A percentile compares a stretch with the other conserved stretches of the same genome.
Conservation (phyloP, 2,797 vertebrate species). For the Ctenochaetus hawaiiensis region DNA sequence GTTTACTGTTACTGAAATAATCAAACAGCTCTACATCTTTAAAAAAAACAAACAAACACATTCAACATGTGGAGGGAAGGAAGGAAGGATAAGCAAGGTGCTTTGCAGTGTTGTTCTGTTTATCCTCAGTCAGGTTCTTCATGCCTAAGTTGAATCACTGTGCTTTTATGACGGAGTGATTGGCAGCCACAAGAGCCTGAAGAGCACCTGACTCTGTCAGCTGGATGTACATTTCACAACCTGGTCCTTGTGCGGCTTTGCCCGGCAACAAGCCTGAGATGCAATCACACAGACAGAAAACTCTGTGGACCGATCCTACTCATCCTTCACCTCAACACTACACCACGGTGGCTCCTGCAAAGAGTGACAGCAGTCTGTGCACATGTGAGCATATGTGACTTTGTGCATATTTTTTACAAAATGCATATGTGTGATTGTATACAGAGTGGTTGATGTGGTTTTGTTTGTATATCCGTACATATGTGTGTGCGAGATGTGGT, state of each 20-base stretch:
- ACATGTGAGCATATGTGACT: constrained; percentile 41
- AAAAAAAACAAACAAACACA: constrained; percentile 12
- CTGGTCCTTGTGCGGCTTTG: constrained; percentile 68
- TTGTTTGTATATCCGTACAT: constrained; percentile 26
- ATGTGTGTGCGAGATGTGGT: constrained; percentile 10
- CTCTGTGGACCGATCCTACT: constrained; percentile 44
- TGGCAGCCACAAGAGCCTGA: constrained; percentile 68
- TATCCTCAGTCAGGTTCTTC: constrained; percentile 61
- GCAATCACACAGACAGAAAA: constrained; percentile 43
- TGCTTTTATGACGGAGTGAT: constrained; percentile 65
- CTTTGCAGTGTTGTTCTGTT: not conserved
- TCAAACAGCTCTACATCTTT: constrained; percentile 34
- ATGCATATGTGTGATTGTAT: not conserved
- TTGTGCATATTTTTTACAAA: constrained; percentile 22
- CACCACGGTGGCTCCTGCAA: constrained; percentile 34
- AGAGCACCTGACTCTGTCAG: constrained; percentile 59
- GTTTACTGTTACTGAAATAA: constrained; percentile 17
- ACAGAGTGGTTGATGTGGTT: constrained; percentile 6
- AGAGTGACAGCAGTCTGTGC: constrained; percentile 44
- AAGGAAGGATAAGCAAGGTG: constrained; percentile 17
- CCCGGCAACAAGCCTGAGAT: constrained; percentile 56
- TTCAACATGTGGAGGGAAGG: constrained; percentile 45
- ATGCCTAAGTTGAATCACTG: constrained; percentile 44
- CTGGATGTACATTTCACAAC: constrained; percentile 67
- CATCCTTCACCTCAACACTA: constrained; percentile 55